phyloP scores from a whole-genome alignment of 2,113 vertebrate genomes.

The Nematolebias whitei region DNA sequence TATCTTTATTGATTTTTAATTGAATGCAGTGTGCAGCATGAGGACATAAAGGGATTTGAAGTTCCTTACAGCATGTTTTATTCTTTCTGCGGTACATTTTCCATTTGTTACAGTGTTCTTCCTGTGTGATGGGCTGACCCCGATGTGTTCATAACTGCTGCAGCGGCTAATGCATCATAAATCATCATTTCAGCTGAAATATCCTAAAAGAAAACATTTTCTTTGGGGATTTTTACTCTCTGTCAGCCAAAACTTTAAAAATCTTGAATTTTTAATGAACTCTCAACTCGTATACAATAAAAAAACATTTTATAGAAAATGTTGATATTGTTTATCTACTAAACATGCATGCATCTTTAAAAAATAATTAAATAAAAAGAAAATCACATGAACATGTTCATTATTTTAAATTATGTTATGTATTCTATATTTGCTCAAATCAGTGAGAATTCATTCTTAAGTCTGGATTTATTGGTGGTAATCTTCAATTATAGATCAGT shows the following conservation, averaged over 20 bases:
- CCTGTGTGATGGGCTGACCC: constrained; percentile 3
- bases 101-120: neutral
- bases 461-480: constrained; percentile 33
- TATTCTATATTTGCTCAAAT: constrained; percentile 21
- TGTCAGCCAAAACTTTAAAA: neutral
- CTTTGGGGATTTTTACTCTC: neutral
- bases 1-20: constrained; percentile 4
- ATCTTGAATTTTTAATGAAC: constrained; percentile 2
- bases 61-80: neutral
- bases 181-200: constrained; percentile 8
- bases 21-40: neutral
- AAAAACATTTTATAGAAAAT: neutral
- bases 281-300: neutral
- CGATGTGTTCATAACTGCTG: neutral
- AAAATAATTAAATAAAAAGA: neutral
- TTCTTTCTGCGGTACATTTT: constrained; percentile 9
- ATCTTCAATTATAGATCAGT: constrained; percentile 45
- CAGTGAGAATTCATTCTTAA: constrained; percentile 24
- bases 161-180: neutral
- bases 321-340: neutral
- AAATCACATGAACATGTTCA: neutral
- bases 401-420: too few species aligned
- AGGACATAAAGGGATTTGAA: neutral
- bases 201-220: neutral
- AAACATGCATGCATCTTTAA: neutral